Conservation (phyloP, 2,888 invertebrate species). For the Leucozona laternaria region DNA sequence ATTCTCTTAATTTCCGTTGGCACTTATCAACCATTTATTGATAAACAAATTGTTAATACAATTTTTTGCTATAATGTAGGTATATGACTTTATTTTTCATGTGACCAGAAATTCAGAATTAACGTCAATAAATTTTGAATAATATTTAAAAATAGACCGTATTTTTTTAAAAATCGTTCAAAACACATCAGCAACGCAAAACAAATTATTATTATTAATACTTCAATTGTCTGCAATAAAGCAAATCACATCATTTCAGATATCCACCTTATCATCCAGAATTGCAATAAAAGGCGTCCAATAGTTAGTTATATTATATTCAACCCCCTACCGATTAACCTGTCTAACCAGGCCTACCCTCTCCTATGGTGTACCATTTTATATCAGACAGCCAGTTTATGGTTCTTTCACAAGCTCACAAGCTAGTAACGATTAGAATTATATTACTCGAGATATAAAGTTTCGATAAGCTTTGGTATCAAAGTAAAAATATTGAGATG, state of each 20-base stretch:
- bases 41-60: no score
- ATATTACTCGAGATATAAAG: background rate
- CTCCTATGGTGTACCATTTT: background rate
- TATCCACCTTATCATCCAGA: constrained; percentile 10
- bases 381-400: constrained; percentile 13
- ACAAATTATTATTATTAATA: background rate
- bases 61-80: no score
- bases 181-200: background rate
- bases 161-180: background rate
- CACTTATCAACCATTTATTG: no score
- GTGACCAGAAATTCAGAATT: background rate
- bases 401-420: constrained; percentile 1
- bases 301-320: constrained; percentile 13
- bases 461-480: constrained; percentile 14
- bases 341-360: background rate
- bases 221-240: constrained; percentile 6
- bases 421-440: constrained; percentile 5
- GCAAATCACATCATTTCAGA: constrained; percentile 12
- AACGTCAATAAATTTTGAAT: background rate
- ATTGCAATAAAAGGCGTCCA: constrained; percentile 14
- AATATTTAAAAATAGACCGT: constrained; percentile 7
- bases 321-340: background rate
- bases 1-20: no score
- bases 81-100: background rate
- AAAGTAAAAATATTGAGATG: background rate